phyloP scores from a whole-genome alignment of 2,797 vertebrate genomes.

The Amphiprion clarkii region DNA sequence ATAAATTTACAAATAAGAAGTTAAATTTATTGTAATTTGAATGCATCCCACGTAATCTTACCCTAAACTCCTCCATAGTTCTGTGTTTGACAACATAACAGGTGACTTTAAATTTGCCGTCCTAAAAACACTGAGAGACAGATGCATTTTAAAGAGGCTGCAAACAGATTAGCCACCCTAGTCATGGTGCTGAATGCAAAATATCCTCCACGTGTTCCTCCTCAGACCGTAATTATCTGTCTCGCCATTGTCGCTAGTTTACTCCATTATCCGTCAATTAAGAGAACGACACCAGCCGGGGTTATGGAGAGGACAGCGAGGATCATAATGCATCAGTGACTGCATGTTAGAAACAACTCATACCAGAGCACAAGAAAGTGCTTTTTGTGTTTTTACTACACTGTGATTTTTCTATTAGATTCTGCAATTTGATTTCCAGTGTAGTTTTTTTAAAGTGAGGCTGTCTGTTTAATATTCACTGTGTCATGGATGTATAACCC shows the following conservation, averaged over 20 bases:
- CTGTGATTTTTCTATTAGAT: too few relatives aligned
- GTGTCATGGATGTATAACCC: too few relatives aligned
- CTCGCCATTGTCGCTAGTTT: not conserved
- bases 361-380: too few relatives aligned
- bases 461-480: too few relatives aligned
- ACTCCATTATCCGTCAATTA: not conserved
- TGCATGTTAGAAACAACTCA: too few relatives aligned
- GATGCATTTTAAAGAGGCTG: constrained; percentile 16
- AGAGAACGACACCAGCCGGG: not conserved
- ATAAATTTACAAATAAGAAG: not conserved
- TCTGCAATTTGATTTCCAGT: too few relatives aligned
- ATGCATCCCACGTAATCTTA: not conserved
- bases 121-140: not conserved
- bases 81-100: not conserved
- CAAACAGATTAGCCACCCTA: not conserved
- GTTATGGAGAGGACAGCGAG: not conserved
- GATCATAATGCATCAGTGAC: too few relatives aligned
- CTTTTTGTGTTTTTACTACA: too few relatives aligned
- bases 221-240: constrained; percentile 23
- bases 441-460: too few relatives aligned
- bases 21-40: not conserved
- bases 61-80: not conserved
- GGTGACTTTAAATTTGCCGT: not conserved
- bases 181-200: constrained; percentile 3
- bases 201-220: constrained; percentile 17